Percentiles rank a stretch among this genome's conserved stretches.
Evolutionary conservation across 1,140 invertebrate species (phyloP).

Genomic region (Microplitis demolitor): DNA sequence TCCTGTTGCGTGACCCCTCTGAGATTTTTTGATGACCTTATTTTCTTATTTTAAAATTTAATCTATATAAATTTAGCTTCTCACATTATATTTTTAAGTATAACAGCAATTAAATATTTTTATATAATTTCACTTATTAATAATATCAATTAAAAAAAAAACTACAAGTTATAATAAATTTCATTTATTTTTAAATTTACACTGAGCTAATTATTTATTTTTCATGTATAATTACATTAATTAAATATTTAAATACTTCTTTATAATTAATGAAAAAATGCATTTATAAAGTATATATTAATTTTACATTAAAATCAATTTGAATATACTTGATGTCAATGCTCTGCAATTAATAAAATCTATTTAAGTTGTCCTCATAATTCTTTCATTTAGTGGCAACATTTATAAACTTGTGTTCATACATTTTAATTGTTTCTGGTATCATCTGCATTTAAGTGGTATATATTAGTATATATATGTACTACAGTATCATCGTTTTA

Average conservation of each 20-base stretch:
- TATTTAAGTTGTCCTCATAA: background rate
- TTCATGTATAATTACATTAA: too few relatives aligned
- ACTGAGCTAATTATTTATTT: too few relatives aligned
- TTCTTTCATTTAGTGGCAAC: too few relatives aligned
- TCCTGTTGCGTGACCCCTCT: constrained; percentile 7
- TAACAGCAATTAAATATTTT: background rate
- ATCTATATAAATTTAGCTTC: background rate
- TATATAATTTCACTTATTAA: background rate
- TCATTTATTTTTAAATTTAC: too few relatives aligned
- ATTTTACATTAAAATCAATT: background rate
- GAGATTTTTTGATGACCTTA: constrained; percentile 17
- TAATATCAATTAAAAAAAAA: background rate
- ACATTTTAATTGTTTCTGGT: too few relatives aligned
- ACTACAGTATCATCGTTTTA: too few relatives aligned
- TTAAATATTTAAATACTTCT: too few relatives aligned
- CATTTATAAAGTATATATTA: background rate
- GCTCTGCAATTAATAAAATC: background rate
- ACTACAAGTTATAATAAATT: too few relatives aligned
- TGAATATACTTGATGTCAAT: background rate
- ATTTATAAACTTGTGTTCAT: background rate
- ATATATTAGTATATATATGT: too few relatives aligned
- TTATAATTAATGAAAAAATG: background rate
- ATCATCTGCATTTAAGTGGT: too few relatives aligned
- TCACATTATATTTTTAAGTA: background rate
- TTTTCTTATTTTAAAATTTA: constrained; percentile 3